These are phyloP conservation scores for Drosophila bipectinata DNA, from an alignment of 1,140 invertebrate species.

Conservation along the genomic window DNA sequence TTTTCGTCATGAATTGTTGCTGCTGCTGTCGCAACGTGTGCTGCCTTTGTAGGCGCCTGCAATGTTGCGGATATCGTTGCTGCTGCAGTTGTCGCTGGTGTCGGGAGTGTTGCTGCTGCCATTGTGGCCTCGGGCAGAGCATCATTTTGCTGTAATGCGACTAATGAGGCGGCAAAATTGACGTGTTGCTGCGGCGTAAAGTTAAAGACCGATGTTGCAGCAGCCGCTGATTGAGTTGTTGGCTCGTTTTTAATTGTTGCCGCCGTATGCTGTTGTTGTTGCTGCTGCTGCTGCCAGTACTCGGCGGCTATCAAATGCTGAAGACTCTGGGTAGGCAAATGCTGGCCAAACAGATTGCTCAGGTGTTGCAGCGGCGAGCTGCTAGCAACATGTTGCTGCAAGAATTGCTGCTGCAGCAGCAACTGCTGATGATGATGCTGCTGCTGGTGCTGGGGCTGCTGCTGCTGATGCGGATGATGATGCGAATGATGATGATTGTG, in stretches of 20 bases:
- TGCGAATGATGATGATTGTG: slow-evolving; percentile 43
- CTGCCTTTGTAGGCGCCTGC: slow-evolving; percentile 53
- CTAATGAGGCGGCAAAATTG: slow-evolving; percentile 82
- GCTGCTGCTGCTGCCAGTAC: slow-evolving; percentile 67
- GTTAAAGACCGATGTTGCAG: slow-evolving; percentile 58
- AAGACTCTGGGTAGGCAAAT: slow-evolving; percentile 75
- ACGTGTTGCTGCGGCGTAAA: slow-evolving; percentile 77
- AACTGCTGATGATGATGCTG: slow-evolving; percentile 62
- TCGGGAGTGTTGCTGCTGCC: slow-evolving; percentile 26
- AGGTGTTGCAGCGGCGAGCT: slow-evolving; percentile 72
- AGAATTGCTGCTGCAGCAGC: slow-evolving; percentile 63
- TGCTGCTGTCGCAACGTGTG: slow-evolving; percentile 22
- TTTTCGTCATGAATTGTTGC: slow-evolving; percentile 44
- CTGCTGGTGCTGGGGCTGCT: slow-evolving; percentile 47
- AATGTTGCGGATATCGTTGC: slow-evolving; percentile 33
- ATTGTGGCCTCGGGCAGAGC: slow-evolving; percentile 58
- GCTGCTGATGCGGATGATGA: slow-evolving; percentile 30
- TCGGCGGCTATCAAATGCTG: slow-evolving; percentile 74
- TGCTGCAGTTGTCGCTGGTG: slow-evolving; percentile 33
- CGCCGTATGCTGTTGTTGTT: slow-evolving; percentile 34
- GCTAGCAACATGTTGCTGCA: slow-evolving; percentile 72
- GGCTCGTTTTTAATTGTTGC: slow-evolving; percentile 75
- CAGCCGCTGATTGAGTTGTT: slow-evolving; percentile 75
- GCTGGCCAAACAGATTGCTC: slow-evolving; percentile 75
- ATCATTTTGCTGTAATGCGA: slow-evolving; percentile 78